Evolutionary conservation across 2,888 invertebrate genomes (phyloP).

Genomic region (Noctua janthe): DNA sequence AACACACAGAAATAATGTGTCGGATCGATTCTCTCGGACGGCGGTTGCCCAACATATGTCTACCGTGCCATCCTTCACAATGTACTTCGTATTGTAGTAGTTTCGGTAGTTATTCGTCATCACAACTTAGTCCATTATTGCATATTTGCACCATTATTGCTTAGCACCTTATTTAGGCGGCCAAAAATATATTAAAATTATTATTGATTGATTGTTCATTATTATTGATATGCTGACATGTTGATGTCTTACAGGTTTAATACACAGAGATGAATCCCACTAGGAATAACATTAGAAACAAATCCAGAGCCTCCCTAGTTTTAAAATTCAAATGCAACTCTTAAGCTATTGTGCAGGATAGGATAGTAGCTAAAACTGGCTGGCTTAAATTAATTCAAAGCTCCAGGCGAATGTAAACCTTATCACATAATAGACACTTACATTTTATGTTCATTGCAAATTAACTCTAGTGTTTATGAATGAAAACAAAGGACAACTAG

Average conservation of each 20-base stretch:
- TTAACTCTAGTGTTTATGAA: slow-evolving; percentile 48
- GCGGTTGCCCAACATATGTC: too few relatives aligned
- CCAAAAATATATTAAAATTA: too few relatives aligned
- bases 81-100: too few relatives aligned
- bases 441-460: slow-evolving; percentile 57
- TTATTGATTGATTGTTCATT: neutral
- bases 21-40: too few relatives aligned
- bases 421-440: slow-evolving; percentile 29
- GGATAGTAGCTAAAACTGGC: neutral
- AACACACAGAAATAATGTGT: too few relatives aligned
- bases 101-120: too few relatives aligned
- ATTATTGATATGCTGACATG: neutral
- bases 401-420: slow-evolving; percentile 23
- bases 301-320: neutral
- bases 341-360: neutral
- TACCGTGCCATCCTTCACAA: too few relatives aligned
- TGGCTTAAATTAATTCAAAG: slow-evolving; percentile 30
- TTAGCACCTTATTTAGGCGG: too few relatives aligned
- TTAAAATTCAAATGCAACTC: neutral
- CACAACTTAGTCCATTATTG: too few relatives aligned
- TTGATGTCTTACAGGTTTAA: neutral
- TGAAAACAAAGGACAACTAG: slow-evolving; percentile 49
- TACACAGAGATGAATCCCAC: neutral
- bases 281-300: neutral
- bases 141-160: too few relatives aligned